A percentile compares a stretch with the other conserved stretches of the same genome.
Conservation (phyloP, 1,140 invertebrate genomes). For the Parapsyche elsis region DNA sequence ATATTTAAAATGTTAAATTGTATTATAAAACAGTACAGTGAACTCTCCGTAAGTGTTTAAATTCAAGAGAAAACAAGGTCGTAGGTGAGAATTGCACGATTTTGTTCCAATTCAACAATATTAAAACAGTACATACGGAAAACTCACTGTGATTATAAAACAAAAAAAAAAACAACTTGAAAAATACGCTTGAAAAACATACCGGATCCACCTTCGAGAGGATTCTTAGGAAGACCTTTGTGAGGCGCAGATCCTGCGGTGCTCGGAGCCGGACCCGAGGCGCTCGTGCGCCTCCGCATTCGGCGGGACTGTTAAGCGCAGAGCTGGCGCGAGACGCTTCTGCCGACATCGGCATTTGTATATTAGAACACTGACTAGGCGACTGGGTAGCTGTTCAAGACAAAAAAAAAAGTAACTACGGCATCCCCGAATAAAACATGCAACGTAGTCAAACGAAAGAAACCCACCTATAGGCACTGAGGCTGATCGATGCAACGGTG, state of each 20-base stretch:
- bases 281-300: slow-evolving; percentile 34
- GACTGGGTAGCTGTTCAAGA: slow-evolving; percentile 64
- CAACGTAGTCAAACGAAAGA: background rate
- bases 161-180: too few species aligned
- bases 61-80: too few species aligned
- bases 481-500: slow-evolving; percentile 85
- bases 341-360: slow-evolving; percentile 65
- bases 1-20: too few species aligned
- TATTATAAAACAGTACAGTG: too few species aligned
- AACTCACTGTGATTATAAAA: too few species aligned
- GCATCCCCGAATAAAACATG: background rate
- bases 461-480: slow-evolving; percentile 79
- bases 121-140: too few species aligned
- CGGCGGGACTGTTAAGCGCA: slow-evolving; percentile 63
- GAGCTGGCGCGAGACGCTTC: slow-evolving; percentile 64
- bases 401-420: background rate
- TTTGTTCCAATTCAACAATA: too few species aligned
- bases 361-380: slow-evolving; percentile 62
- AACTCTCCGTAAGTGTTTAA: too few species aligned
- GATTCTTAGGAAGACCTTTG: slow-evolving; percentile 62
- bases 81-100: too few species aligned
- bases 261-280: slow-evolving; percentile 60
- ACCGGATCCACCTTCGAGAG: slow-evolving; percentile 63
- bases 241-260: slow-evolving; percentile 56
- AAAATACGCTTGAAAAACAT: slow-evolving; percentile 47